phyloP scores from a whole-genome alignment of 2,888 invertebrate genomes.

The Archips crataeganus region DNA sequence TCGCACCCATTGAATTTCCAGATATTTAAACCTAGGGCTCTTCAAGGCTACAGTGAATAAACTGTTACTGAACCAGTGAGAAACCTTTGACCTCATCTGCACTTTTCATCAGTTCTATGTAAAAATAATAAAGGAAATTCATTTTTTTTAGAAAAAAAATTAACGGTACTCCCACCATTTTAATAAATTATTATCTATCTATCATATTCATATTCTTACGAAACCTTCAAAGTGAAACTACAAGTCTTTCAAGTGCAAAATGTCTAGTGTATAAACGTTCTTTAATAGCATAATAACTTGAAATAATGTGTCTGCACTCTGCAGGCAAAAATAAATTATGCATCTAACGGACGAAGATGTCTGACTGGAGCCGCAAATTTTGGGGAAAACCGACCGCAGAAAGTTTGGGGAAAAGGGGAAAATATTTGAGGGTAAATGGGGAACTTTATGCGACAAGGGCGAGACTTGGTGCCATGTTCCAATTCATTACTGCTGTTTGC shows the following conservation, averaged over 20 bases:
- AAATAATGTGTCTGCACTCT: conserved; percentile 31
- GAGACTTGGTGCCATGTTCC: neutral
- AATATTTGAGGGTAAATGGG: conserved; percentile 10
- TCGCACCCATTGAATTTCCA: too few species aligned
- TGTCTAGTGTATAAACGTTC: conserved; percentile 15
- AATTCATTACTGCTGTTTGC: neutral
- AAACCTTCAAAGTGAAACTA: neutral
- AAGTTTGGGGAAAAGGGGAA: neutral
- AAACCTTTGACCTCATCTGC: too few species aligned
- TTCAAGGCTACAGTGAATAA: too few species aligned
- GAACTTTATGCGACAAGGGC: neutral
- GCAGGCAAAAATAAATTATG: conserved; percentile 20
- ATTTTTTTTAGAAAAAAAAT: too few species aligned
- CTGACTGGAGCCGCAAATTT: conserved; percentile 6
- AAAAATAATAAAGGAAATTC: too few species aligned
- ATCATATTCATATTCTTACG: neutral
- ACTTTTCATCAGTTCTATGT: too few species aligned
- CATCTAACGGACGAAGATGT: conserved; percentile 10
- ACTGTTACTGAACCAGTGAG: too few species aligned
- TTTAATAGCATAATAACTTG: conserved; percentile 23
- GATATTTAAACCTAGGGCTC: too few species aligned
- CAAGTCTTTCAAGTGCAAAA: neutral
- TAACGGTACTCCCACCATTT: too few species aligned
- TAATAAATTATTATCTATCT: neutral
- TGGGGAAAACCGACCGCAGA: conserved; percentile 8